phyloP scores from a whole-genome alignment of 2,113 vertebrate genomes.

The Gobio gobio region DNA sequence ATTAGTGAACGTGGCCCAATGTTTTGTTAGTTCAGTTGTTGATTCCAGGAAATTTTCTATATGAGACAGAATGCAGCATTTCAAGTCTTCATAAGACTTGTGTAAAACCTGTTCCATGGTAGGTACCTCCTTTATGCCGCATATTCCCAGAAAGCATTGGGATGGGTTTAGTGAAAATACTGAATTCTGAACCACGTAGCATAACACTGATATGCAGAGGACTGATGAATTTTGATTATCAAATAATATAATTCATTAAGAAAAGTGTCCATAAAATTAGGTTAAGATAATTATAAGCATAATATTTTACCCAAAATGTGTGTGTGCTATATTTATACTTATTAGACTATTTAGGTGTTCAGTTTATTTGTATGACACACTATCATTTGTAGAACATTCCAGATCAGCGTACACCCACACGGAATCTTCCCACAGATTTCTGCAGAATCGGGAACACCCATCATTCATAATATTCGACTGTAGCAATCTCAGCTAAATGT shows the following conservation, averaged over 20 bases:
- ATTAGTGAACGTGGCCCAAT: neutral
- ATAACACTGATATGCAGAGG: neutral
- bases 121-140: neutral
- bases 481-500: neutral
- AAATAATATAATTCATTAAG: neutral
- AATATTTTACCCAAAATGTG: neutral
- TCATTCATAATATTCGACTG: neutral
- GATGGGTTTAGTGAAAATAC: neutral
- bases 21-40: neutral
- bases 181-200: neutral
- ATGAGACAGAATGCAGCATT: neutral
- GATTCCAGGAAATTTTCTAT: neutral
- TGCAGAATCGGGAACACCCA: neutral
- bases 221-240: neutral
- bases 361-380: neutral
- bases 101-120: neutral
- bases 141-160: neutral
- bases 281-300: neutral
- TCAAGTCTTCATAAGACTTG: neutral
- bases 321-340: neutral
- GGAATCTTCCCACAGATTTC: neutral
- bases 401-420: neutral
- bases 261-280: neutral
- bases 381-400: neutral
- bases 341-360: neutral